Evolutionary conservation across 2,113 vertebrate genomes (phyloP).

Genomic region (Zosterops hypoxanthus): DNA sequence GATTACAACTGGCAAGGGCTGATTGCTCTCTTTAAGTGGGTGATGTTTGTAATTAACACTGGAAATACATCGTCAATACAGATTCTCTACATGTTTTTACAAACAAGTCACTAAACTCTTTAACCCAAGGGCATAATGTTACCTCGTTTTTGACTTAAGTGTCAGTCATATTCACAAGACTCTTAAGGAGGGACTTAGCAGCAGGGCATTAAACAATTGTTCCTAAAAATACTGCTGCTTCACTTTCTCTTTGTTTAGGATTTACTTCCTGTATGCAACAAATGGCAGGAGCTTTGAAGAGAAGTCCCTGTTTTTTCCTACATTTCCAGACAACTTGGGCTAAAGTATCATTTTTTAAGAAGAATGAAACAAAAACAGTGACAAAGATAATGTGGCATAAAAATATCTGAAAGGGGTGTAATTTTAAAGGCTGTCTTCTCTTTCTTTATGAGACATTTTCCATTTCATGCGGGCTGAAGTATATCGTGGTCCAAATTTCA

Average conservation of each 20-base stretch:
- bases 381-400: background rate
- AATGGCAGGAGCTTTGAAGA: background rate
- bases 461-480: background rate
- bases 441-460: background rate
- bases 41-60: conserved; percentile 27
- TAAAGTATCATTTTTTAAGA: background rate
- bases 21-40: background rate
- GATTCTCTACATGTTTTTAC: background rate
- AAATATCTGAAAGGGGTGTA: background rate
- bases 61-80: background rate
- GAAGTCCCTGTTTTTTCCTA: background rate
- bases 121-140: background rate
- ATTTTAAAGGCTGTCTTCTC: background rate
- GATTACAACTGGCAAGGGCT: background rate
- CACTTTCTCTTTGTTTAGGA: background rate
- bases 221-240: background rate
- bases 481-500: background rate
- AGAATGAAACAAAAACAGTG: background rate
- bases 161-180: background rate
- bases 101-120: background rate
- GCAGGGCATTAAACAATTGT: background rate
- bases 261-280: background rate
- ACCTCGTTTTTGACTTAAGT: background rate
- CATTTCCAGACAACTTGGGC: background rate
- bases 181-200: background rate